A percentile compares a stretch with the other conserved stretches of the same genome.
These are phyloP conservation scores for Epirrhoe alternata DNA, from an alignment of 2,888 invertebrate genomes.

Conservation along the genomic window DNA sequence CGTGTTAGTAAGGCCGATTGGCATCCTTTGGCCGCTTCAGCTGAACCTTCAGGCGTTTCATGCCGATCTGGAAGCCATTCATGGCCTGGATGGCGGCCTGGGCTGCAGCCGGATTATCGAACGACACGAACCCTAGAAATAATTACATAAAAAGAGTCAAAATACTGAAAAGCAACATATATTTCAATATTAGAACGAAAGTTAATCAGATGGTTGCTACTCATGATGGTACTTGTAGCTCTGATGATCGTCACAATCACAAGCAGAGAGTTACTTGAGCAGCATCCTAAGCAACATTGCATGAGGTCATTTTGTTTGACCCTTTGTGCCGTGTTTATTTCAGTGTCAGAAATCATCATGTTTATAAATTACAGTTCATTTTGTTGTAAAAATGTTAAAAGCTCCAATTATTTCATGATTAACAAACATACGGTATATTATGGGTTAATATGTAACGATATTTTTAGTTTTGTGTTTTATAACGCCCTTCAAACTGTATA, in stretches of 20 bases:
- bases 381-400: conserved; percentile 8
- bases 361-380: neutral
- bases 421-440: neutral
- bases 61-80: conserved; percentile 99
- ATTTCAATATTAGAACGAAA: neutral
- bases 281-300: conserved; percentile 14
- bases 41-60: conserved; percentile 99
- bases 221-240: neutral
- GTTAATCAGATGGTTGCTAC: neutral
- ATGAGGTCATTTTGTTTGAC: neutral
- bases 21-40: conserved; percentile 99
- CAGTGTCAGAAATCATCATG: conserved; percentile 16
- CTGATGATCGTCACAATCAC: neutral
- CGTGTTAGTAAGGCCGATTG: conserved; percentile 97
- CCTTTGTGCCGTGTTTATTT: conserved; percentile 1
- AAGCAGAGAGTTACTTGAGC: conserved; percentile 12
- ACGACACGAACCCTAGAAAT: conserved; percentile 97
- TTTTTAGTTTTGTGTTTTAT: neutral
- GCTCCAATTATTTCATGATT: neutral
- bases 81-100: conserved; percentile 99
- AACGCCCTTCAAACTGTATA: neutral
- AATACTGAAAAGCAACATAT: neutral
- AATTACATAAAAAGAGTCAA: conserved; percentile 3
- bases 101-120: conserved; percentile 99
- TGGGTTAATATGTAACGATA: neutral